A percentile compares a stretch with the other conserved stretches of the same genome.
Evolutionary conservation across 2,113 vertebrate genomes (phyloP).

Genomic region (Tupaia tana): DNA sequence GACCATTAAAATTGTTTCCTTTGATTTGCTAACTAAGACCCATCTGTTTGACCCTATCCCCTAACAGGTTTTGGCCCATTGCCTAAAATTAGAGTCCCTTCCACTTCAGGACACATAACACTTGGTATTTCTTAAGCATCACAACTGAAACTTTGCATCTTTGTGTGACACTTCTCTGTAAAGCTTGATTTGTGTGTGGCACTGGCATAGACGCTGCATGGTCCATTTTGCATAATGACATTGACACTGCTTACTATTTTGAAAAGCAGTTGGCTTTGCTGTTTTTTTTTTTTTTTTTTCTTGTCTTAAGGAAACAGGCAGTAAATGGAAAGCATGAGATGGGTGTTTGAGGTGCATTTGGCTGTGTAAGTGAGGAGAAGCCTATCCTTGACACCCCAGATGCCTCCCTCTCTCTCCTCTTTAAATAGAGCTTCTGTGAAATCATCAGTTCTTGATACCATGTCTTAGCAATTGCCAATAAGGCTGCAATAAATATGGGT

Average conservation of each 20-base stretch:
- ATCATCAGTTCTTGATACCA: too few relatives aligned
- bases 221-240: not conserved
- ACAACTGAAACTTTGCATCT: not conserved
- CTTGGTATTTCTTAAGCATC: not conserved
- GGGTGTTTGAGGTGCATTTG: not conserved
- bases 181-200: not conserved
- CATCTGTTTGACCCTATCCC: not conserved
- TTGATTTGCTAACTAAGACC: constrained; percentile 60
- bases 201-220: not conserved
- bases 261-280: not conserved
- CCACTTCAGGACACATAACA: not conserved
- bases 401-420: not conserved
- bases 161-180: not conserved
- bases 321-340: not conserved
- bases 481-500: too few relatives aligned
- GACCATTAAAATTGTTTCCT: constrained; percentile 20
- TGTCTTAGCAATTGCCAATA: too few relatives aligned
- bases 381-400: not conserved
- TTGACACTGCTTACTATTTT: not conserved
- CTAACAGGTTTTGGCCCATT: not conserved
- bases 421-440: not conserved
- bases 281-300: not conserved
- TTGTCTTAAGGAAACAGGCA: not conserved
- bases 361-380: not conserved
- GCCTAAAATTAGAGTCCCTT: not conserved